phyloP scores from a whole-genome alignment of 2,113 vertebrate genomes.

The Ursus arctos region DNA sequence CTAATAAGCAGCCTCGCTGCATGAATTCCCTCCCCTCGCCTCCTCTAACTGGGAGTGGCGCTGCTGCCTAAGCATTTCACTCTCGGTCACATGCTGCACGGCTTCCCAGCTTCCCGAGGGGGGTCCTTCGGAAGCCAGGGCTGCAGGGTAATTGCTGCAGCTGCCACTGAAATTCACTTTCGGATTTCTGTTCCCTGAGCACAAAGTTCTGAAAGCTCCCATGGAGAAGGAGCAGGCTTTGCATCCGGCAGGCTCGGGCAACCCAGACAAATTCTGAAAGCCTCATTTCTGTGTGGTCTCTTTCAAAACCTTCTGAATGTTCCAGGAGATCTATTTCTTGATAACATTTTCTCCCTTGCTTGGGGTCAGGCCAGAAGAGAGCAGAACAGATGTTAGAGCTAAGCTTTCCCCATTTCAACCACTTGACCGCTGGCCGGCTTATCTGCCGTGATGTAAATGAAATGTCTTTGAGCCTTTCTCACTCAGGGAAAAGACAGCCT shows the following conservation, averaged over 20 bases:
- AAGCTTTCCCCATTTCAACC: background rate
- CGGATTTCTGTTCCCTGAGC: constrained; percentile 22
- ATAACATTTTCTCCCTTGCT: constrained; percentile 47
- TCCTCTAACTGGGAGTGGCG: background rate
- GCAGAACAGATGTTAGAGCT: constrained; percentile 75
- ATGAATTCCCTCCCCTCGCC: background rate
- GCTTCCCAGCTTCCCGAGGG: constrained; percentile 26
- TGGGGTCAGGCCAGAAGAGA: constrained; percentile 62
- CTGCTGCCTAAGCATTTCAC: background rate
- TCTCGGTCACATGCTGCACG: background rate
- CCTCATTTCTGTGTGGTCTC: constrained; percentile 75
- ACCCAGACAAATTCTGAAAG: constrained; percentile 55
- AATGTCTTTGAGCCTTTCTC: constrained; percentile 26
- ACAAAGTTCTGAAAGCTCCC: constrained; percentile 64
- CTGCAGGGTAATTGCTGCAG: constrained; percentile 53
- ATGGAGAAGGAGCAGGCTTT: background rate
- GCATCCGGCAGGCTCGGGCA: background rate
- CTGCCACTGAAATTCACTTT: constrained; percentile 54
- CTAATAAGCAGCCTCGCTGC: background rate
- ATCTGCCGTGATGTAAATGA: constrained; percentile 32
- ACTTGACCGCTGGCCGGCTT: constrained; percentile 33
- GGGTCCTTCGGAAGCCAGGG: constrained; percentile 48
- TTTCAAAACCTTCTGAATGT: constrained; percentile 64
- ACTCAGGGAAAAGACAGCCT: background rate
- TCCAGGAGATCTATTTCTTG: constrained; percentile 61